These are phyloP conservation scores for Caenorhabditis auriculariae DNA, from an alignment of 2,888 invertebrate genomes.

Conservation along the genomic window DNA sequence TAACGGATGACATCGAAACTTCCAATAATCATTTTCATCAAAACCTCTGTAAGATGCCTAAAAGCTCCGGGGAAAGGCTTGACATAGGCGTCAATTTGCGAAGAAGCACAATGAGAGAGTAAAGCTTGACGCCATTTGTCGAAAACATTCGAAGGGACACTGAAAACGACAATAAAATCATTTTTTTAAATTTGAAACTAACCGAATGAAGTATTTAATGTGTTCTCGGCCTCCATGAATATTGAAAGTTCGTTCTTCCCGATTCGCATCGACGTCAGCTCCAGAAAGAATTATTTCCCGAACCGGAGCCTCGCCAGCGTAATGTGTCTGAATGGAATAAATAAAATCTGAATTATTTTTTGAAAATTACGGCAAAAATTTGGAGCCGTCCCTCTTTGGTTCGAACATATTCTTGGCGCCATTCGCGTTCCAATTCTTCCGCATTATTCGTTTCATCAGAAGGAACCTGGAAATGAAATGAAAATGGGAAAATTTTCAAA, in stretches of 20 bases:
- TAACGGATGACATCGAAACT: too few relatives aligned
- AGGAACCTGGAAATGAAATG: slow-evolving; percentile 18
- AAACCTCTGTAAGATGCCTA: slow-evolving; percentile 48
- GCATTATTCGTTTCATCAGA: slow-evolving; percentile 63
- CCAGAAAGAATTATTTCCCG: slow-evolving; percentile 57
- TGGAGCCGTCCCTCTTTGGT: slow-evolving; percentile 69
- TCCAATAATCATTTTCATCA: too few relatives aligned
- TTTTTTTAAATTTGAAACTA: not conserved
- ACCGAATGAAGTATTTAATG: slow-evolving; percentile 34
- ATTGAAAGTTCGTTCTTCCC: slow-evolving; percentile 53
- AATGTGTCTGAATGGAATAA: slow-evolving; percentile 44
- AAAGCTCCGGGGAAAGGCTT: slow-evolving; percentile 65
- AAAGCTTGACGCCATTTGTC: slow-evolving; percentile 68
- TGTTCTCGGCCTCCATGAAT: slow-evolving; percentile 55
- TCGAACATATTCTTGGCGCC: slow-evolving; percentile 70
- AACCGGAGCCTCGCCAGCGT: slow-evolving; percentile 59
- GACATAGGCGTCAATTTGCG: slow-evolving; percentile 67
- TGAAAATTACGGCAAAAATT: slow-evolving; percentile 67
- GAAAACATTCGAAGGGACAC: slow-evolving; percentile 54
- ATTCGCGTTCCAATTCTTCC: slow-evolving; percentile 69
- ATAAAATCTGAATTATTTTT: not conserved
- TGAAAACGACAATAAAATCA: too few relatives aligned
- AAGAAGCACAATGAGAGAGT: slow-evolving; percentile 67
- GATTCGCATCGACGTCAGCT: slow-evolving; percentile 53
- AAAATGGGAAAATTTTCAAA: not conserved